Conservation (phyloP, 2,797 vertebrate species). For the Mycteria americana region DNA sequence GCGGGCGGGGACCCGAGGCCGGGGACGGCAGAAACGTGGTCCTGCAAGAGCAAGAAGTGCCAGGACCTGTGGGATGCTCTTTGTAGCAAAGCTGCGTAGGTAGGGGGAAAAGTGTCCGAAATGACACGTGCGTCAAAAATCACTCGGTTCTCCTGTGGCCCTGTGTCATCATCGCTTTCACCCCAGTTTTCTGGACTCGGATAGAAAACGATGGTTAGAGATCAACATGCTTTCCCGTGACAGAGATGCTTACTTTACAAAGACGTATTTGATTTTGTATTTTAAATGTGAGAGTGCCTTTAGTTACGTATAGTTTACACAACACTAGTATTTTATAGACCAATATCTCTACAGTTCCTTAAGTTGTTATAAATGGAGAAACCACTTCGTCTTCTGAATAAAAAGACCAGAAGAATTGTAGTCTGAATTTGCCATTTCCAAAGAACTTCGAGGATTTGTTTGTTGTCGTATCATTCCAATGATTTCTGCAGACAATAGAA, state of each 20-base stretch:
- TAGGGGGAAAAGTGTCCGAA: neutral
- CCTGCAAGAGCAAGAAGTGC: neutral
- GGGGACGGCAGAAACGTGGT: neutral
- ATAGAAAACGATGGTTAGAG: neutral
- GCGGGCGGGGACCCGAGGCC: neutral
- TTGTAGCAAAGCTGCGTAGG: neutral
- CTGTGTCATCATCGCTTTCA: neutral
- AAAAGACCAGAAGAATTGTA: neutral
- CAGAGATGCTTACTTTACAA: neutral
- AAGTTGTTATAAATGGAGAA: neutral
- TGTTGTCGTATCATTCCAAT: neutral
- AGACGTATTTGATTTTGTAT: neutral
- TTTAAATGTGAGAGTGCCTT: neutral
- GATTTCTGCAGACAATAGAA: neutral
- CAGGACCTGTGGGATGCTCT: neutral
- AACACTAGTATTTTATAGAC: neutral
- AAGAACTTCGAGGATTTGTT: neutral
- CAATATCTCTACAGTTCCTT: neutral
- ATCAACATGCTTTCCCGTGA: neutral
- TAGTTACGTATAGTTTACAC: neutral
- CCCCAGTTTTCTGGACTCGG: neutral
- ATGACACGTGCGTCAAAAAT: neutral
- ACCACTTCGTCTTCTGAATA: neutral
- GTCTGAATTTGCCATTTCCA: neutral
- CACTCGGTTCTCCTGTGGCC: rapidly evolving